These are phyloP conservation scores for Poeciliopsis occidentalis DNA, from an alignment of 2,113 vertebrate species.

Conservation along the genomic window DNA sequence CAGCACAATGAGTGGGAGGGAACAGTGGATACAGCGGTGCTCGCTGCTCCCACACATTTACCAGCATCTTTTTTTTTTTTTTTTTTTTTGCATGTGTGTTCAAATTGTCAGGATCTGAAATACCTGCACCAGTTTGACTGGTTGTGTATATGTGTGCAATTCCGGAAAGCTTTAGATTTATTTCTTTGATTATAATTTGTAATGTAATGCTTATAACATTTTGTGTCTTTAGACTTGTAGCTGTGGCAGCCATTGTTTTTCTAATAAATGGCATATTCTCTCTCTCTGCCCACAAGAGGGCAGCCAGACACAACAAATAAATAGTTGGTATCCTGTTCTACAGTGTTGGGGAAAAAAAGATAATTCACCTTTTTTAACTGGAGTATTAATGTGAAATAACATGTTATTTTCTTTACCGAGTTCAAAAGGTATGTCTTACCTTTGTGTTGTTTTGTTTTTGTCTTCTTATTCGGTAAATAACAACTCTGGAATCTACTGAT, in stretches of 20 bases:
- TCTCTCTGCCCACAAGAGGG: constrained; percentile 54
- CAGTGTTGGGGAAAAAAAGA: not conserved
- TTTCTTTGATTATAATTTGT: not conserved
- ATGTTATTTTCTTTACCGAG: not conserved
- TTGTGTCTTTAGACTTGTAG: not conserved
- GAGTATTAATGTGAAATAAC: not conserved
- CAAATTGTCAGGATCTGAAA: not conserved
- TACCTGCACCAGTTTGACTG: not conserved
- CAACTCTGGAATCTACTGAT: not conserved
- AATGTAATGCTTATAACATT: not conserved
- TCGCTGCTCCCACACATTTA: constrained; percentile 53
- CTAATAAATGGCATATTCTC: not conserved
- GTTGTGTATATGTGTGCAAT: not conserved
- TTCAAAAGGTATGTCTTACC: not conserved
- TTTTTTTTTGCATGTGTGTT: too few relatives aligned
- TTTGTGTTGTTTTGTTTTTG: not conserved
- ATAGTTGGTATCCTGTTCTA: not conserved
- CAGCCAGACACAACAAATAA: constrained; percentile 36
- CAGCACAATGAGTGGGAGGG: constrained; percentile 67
- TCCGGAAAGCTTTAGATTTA: not conserved
- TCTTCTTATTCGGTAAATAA: not conserved
- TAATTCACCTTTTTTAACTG: not conserved
- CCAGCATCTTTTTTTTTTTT: constrained; percentile 29
- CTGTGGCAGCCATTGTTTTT: not conserved
- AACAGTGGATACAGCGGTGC: constrained; percentile 54